Conservation (phyloP, 2,797 vertebrate species). For the Chrysocyon brachyurus region DNA sequence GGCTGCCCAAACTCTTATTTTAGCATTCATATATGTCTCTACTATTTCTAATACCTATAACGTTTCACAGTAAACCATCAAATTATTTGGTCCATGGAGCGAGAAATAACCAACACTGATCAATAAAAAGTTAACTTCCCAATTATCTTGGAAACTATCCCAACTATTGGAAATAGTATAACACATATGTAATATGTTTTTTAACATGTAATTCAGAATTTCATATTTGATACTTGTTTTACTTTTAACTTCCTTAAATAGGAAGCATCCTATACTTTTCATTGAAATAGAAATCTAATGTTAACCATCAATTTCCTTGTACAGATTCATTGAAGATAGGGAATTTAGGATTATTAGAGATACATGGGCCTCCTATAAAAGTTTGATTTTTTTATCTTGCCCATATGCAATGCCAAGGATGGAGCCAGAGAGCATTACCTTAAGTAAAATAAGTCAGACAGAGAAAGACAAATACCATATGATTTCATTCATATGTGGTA, state of each 20-base stretch:
- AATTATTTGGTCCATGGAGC: constrained; percentile 1
- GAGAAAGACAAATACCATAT: neutral
- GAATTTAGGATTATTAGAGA: neutral
- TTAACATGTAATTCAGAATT: constrained; percentile 2
- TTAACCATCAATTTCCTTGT: neutral
- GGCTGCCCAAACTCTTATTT: neutral
- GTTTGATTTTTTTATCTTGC: neutral
- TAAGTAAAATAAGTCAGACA: neutral
- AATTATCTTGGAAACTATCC: neutral
- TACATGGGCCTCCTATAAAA: neutral
- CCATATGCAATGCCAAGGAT: neutral
- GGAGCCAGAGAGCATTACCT: neutral
- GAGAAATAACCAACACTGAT: neutral
- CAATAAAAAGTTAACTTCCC: constrained; percentile 30
- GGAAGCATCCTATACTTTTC: neutral
- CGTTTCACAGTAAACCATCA: constrained; percentile 30
- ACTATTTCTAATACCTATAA: constrained; percentile 8
- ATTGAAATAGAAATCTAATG: constrained; percentile 25
- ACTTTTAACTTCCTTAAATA: constrained; percentile 43
- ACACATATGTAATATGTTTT: neutral
- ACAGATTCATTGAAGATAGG: neutral
- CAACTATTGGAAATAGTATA: neutral
- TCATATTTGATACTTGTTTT: neutral
- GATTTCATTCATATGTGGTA: neutral
- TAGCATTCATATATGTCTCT: neutral